Conservation (phyloP, 1,140 invertebrate genomes). For the Teleopsis dalmanni region DNA sequence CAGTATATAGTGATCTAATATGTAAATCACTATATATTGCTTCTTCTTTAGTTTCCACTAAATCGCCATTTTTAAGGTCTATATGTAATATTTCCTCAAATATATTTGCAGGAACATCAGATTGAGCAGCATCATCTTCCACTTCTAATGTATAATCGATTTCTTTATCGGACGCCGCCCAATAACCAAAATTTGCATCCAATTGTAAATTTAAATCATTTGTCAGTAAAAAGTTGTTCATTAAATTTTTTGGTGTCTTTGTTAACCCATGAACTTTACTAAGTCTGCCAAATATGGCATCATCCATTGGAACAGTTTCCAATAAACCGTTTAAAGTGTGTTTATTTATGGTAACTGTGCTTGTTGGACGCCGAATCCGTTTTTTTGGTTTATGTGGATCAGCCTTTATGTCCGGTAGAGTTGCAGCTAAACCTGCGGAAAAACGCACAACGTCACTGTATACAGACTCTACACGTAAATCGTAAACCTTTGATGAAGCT, state of each 20-base stretch:
- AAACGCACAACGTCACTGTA: slow-evolving; percentile 62
- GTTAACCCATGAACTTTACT: slow-evolving; percentile 40
- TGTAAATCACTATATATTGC: no score
- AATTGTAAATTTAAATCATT: slow-evolving; percentile 27
- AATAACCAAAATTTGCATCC: slow-evolving; percentile 30
- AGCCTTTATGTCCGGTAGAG: no score
- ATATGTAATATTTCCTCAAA: no score
- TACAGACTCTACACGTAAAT: slow-evolving; percentile 61
- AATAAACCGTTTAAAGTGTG: slow-evolving; percentile 40
- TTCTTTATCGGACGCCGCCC: no score
- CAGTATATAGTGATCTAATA: no score
- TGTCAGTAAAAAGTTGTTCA: slow-evolving; percentile 38
- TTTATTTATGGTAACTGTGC: slow-evolving; percentile 43
- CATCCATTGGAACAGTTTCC: slow-evolving; percentile 35
- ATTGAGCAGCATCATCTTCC: no score
- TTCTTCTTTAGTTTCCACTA: no score
- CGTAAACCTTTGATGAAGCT: slow-evolving; percentile 69
- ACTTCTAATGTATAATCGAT: no score
- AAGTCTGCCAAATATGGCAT: slow-evolving; percentile 40
- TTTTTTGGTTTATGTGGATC: no score
- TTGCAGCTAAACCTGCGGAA: slow-evolving; percentile 49
- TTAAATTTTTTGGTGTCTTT: slow-evolving; percentile 36
- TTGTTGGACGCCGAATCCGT: slow-evolving; percentile 29
- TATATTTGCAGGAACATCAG: no score
- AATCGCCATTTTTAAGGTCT: no score